Base-by-base conservation (phyloP, 2,888 invertebrate species). In the Zhuqinia jingwanae region DNA sequence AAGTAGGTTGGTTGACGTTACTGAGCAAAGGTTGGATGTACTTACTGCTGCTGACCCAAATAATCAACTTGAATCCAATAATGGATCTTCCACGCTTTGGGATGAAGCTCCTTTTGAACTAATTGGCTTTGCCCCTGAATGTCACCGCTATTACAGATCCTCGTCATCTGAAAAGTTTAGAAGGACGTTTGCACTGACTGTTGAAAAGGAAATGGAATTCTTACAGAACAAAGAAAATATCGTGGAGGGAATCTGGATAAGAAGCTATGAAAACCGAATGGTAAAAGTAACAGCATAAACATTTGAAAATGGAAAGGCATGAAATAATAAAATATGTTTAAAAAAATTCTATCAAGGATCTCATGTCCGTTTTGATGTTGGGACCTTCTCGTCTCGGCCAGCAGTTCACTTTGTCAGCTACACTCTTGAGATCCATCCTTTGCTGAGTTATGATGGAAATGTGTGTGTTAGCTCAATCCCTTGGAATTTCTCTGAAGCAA, bases 321-420 rank as follows among this genome's bases (percentile, higher is more conserved):
- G n/a, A n/a, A 30, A 78, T 50, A 27, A 10, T 85, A 22, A 27
- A 20, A 27, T 78, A 30, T 60, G 13, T 15, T 56, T 27, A 36
- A 5, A 45, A 27, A 20, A 20, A 20, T 5, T 58, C 15, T 45
- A 42, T 11, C 6, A 53, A 94, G 94, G 98, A 98, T 93, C 93
- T 98, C 88, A 94, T 96, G 78, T 97, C 97, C 0, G 96, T 97
- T 76, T 96, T 98, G 96, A 97, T 99, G 91, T 94, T 96, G 79
- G 98, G 98, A 0, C 98, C 98, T 0, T 95, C 95, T n/a, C n/a
- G n/a, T n/a, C 95, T 83, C 98, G 98, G 20, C 98, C 99, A 8
- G 93, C 96, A 30, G 97, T 97, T 92, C 97, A 97, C 93, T 99
- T 97, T 93, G 95, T 97, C 91, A 97, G 97, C 45, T 98, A 96